Conservation (phyloP, 1,140 invertebrate species). For the Drosophila pachea region DNA sequence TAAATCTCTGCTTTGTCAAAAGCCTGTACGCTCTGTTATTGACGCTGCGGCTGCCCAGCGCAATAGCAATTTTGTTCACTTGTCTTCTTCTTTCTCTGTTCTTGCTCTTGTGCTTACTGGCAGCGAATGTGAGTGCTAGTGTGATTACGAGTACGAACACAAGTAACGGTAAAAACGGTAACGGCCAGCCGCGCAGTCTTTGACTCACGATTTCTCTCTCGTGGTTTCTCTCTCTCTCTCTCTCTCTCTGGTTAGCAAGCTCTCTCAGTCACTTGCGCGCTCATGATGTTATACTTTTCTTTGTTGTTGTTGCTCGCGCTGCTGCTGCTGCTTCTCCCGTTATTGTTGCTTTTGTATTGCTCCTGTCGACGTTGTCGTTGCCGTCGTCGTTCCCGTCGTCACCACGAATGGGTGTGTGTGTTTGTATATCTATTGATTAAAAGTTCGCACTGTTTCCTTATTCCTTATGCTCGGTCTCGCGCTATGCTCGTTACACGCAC, state of each 20-base stretch:
- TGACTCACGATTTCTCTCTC: slow-evolving; percentile 7
- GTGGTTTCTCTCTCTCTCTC: slow-evolving; percentile 13
- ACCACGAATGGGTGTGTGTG: slow-evolving; percentile 22
- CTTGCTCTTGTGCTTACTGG: slow-evolving; percentile 10
- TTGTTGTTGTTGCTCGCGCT: slow-evolving; percentile 40
- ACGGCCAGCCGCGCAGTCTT: slow-evolving; percentile 41
- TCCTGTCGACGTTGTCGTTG: slow-evolving; percentile 2
- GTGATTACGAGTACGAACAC: slow-evolving; percentile 5
- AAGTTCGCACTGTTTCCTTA: slow-evolving; percentile 63
- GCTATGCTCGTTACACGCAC: slow-evolving; percentile 31
- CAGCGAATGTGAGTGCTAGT: slow-evolving; percentile 13
- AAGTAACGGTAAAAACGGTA: slow-evolving; percentile 52
- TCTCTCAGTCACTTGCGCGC: slow-evolving; percentile 38
- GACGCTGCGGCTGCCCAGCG: slow-evolving; percentile 66
- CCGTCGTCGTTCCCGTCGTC: slow-evolving; percentile 3
- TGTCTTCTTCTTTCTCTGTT: slow-evolving; percentile 58
- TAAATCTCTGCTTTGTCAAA: slow-evolving; percentile 30
- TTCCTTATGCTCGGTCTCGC: slow-evolving; percentile 51
- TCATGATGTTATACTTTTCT: slow-evolving; percentile 44
- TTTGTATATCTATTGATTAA: slow-evolving; percentile 73
- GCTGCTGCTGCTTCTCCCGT: slow-evolving; percentile 28
- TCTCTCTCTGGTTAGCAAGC: slow-evolving; percentile 6
- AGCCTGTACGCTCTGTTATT: slow-evolving; percentile 44
- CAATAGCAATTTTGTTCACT: slow-evolving; percentile 72
- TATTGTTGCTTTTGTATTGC: slow-evolving; percentile 47